Evolutionary conservation across 2,888 invertebrate genomes (phyloP).

Genomic region (Axea sp.): DNA sequence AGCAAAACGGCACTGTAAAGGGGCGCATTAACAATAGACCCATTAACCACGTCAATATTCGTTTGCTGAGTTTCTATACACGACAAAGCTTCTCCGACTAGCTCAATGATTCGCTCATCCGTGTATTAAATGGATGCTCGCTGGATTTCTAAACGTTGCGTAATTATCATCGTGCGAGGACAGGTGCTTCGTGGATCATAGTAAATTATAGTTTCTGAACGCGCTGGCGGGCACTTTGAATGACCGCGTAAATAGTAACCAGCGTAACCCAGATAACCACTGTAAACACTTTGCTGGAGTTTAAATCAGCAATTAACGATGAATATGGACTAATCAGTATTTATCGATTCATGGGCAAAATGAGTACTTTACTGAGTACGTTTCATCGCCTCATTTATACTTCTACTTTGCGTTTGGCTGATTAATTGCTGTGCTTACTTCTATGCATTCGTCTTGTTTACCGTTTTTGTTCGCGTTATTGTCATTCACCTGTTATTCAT

Average conservation of each 20-base stretch:
- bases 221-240: conserved; percentile 29
- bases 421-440: no score
- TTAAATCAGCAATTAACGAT: no score
- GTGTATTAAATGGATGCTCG: conserved; percentile 44
- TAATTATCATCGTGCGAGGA: conserved; percentile 59
- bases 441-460: no score
- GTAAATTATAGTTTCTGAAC: conserved; percentile 51
- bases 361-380: no score
- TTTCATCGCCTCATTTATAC: no score
- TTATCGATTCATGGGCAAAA: no score
- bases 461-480: no score
- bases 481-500: no score
- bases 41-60: conserved; percentile 43
- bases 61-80: conserved; percentile 13
- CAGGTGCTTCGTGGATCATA: conserved; percentile 49
- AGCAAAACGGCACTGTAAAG: background rate
- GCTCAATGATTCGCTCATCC: conserved; percentile 42
- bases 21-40: conserved; percentile 22
- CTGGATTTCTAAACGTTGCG: conserved; percentile 44
- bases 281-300: conserved; percentile 48
- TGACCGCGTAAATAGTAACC: conserved; percentile 45
- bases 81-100: conserved; percentile 28
- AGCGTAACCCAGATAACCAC: conserved; percentile 34
- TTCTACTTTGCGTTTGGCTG: no score
- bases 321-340: no score